phyloP scores from a whole-genome alignment of 2,797 vertebrate species.

The Rhabdomys pumilio region DNA sequence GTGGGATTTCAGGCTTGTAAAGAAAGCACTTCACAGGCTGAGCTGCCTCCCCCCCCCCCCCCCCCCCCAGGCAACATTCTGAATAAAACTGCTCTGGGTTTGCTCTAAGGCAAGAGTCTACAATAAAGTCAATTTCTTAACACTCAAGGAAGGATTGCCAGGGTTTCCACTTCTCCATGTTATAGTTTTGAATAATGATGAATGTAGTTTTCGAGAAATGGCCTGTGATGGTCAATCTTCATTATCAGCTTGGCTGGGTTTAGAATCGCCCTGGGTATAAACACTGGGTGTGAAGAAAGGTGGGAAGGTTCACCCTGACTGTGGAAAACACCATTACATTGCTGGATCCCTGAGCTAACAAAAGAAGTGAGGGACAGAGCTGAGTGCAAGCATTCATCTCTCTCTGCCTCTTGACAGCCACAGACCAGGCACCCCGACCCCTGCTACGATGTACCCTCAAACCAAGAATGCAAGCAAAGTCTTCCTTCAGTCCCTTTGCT shows the following conservation, averaged over 20 bases:
- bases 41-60: no score
- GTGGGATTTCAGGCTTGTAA: not conserved
- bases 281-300: not conserved
- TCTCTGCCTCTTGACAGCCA: not conserved
- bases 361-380: not conserved
- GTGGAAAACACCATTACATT: rapidly evolving
- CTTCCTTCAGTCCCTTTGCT: not conserved
- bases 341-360: not conserved
- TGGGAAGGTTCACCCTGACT: not conserved
- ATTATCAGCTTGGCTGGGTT: not conserved
- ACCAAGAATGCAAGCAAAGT: not conserved
- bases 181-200: not conserved
- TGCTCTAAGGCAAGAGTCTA: not conserved
- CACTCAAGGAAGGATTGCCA: no score
- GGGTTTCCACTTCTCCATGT: not conserved
- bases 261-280: not conserved
- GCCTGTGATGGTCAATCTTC: not conserved
- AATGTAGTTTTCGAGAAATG: not conserved
- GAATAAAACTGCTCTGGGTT: not conserved
- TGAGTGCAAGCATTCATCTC: not conserved
- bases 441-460: rapidly evolving
- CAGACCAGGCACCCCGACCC: no score
- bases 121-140: not conserved
- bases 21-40: not conserved
- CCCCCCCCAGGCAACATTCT: not conserved